phyloP scores from a whole-genome alignment of 2,797 vertebrate species.

The Calcarius lapponicus region DNA sequence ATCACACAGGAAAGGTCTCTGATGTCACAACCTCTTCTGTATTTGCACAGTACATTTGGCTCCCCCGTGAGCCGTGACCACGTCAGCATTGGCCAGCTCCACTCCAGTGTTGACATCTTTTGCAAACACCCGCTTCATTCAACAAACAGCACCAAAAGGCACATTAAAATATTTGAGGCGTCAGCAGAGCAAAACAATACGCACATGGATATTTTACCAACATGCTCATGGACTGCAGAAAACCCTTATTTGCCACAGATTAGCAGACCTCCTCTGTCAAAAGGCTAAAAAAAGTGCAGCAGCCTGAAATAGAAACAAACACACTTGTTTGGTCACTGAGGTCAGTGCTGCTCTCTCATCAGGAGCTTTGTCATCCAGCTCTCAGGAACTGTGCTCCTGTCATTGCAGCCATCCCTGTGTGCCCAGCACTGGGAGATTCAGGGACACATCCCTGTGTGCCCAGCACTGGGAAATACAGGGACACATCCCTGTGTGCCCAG shows the following conservation, averaged over 20 bases:
- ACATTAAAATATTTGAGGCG: background rate
- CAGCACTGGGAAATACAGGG: too few relatives aligned
- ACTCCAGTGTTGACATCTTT: background rate
- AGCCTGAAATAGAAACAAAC: slow-evolving; percentile 17
- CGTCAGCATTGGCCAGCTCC: background rate
- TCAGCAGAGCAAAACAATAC: background rate
- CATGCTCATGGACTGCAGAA: background rate
- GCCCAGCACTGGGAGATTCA: too few relatives aligned
- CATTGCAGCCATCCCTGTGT: too few relatives aligned
- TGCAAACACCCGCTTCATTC: background rate
- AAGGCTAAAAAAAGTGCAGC: background rate
- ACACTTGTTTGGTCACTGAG: background rate
- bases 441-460: too few relatives aligned
- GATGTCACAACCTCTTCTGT: background rate
- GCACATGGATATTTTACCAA: background rate
- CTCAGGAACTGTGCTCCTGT: background rate
- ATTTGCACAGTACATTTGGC: background rate
- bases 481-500: too few relatives aligned
- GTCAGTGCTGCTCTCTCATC: background rate
- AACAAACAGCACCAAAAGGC: background rate
- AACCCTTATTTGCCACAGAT: background rate
- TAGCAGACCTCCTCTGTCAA: background rate
- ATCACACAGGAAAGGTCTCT: background rate
- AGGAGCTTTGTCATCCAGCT: background rate
- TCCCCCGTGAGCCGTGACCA: background rate